Evolutionary conservation across 1,140 invertebrate species (phyloP), one percentile per base, ranked within the genome.

Genomic region (Eufriesea mexicana): DNA sequence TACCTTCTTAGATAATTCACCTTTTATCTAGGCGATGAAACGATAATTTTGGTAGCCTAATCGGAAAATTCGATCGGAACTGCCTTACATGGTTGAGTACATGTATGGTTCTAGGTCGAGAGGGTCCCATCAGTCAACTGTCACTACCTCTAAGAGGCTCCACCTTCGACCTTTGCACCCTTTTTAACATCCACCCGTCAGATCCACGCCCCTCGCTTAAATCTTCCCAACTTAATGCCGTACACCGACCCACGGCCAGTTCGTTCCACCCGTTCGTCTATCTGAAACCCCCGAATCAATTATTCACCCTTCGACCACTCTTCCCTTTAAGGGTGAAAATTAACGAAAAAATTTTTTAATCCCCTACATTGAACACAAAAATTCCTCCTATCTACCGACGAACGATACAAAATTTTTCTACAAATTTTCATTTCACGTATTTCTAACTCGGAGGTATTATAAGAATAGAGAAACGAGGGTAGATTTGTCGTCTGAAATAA

Each of bases 121-220:
- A 76, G 86, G 81, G 74, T 86, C 87, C 89, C 90, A 88, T 91
- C 89, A 85, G 85, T 90, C 90, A 90, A 79, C 90, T 90, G 90
- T 91, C 90, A 88, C 81, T 88, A 86, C 61, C 89, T 82, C 81
- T 51, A 82, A 42, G 73, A 84, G 82, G 64, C 64, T 72, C 70
- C 75, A 82, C 80, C 79, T 79, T 85, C 81, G 64, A 89, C 78
- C 79, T 79, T 66, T 86, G 79, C 74, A 85, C 82, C 64, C 85
- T 87, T 81, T 86, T 85, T 64, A 74, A 61, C 81, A 51, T 49
- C 49, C 57, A 35, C 47, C 81, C 85, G 62, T 84, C 82, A 79
- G 70, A 75, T 62, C 54, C 84, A 87, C 59, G 76, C 71, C 49
- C 77, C 0, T 54, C 28, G 35, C 54, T 68, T 64, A 59, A 79